A percentile compares a stretch with the other conserved stretches of the same genome.
phyloP scores from a whole-genome alignment of 2,888 invertebrate species.

The Acheta domesticus region DNA sequence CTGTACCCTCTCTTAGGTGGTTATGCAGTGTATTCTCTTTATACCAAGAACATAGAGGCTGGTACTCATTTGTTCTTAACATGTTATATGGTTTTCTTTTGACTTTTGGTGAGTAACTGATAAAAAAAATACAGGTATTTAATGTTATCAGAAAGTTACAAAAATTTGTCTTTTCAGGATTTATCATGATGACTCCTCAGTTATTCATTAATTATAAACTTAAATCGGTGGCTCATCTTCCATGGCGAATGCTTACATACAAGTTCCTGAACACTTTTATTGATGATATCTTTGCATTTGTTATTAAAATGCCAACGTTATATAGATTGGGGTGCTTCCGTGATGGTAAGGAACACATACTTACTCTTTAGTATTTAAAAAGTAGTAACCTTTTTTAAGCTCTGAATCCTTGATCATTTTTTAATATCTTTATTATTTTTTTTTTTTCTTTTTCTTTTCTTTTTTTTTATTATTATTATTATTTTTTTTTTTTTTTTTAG shows the following conservation, averaged over 20 bases:
- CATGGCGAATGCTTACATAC: slow-evolving; percentile 99
- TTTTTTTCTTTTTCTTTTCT: slow-evolving; percentile 24
- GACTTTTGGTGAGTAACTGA: slow-evolving; percentile 65
- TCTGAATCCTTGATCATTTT: neutral
- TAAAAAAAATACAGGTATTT: neutral
- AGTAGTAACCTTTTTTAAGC: neutral
- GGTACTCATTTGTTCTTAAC: slow-evolving; percentile 96
- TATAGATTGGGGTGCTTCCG: slow-evolving; percentile 97
- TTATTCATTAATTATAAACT: slow-evolving; percentile 99
- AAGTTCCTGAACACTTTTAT: slow-evolving; percentile 99
- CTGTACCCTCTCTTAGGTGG: slow-evolving; percentile 89
- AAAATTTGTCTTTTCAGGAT: slow-evolving; percentile 57
- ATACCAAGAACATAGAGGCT: slow-evolving; percentile 96
- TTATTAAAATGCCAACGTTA: slow-evolving; percentile 99
- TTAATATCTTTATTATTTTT: neutral
- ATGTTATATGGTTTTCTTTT: slow-evolving; percentile 97
- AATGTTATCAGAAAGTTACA: neutral
- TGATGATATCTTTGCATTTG: slow-evolving; percentile 99
- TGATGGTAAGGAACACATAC: slow-evolving; percentile 63
- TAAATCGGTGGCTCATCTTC: slow-evolving; percentile 97
- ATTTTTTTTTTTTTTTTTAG: slow-evolving; percentile 52
- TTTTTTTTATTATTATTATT: slow-evolving; percentile 47
- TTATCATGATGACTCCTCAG: slow-evolving; percentile 99
- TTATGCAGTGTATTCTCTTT: slow-evolving; percentile 95
- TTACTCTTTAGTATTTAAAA: neutral